A percentile compares a stretch with the other conserved stretches of the same genome.
Conservation (phyloP, 2,113 vertebrate species). For the Dipodomys merriami region DNA sequence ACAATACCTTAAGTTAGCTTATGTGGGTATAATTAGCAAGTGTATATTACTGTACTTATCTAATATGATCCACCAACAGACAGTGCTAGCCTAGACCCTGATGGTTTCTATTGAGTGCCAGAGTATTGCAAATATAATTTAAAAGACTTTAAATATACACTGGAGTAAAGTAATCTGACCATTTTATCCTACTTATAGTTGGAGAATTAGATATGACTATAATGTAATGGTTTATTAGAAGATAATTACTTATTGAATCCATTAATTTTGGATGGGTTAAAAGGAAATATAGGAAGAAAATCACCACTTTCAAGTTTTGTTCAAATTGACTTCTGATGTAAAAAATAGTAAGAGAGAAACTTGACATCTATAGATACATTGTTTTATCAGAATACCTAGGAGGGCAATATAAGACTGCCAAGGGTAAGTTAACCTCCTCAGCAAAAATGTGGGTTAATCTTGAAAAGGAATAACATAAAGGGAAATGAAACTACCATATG, state of each 20-base stretch:
- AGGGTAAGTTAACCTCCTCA: constrained; percentile 64
- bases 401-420: constrained; percentile 55
- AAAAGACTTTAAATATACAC: not conserved
- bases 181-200: not conserved
- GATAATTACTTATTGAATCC: no score
- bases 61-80: not conserved
- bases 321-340: not conserved
- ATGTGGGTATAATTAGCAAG: not conserved
- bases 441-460: constrained; percentile 39
- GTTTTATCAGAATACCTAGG: not conserved
- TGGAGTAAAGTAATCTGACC: not conserved
- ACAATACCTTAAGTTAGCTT: not conserved
- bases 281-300: not conserved
- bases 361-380: constrained; percentile 63
- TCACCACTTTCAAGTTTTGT: not conserved
- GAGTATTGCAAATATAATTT: not conserved
- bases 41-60: not conserved
- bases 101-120: constrained; percentile 16
- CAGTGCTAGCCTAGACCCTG: not conserved
- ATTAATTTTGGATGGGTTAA: not conserved
- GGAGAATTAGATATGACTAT: not conserved
- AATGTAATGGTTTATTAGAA: not conserved
- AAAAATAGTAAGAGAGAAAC: constrained; percentile 60
- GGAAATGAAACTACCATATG: constrained; percentile 48
- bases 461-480: constrained; percentile 55